These are phyloP conservation scores for Basileuterus tristriatus DNA, from an alignment of 2,797 vertebrate species.

Conservation along the genomic window DNA sequence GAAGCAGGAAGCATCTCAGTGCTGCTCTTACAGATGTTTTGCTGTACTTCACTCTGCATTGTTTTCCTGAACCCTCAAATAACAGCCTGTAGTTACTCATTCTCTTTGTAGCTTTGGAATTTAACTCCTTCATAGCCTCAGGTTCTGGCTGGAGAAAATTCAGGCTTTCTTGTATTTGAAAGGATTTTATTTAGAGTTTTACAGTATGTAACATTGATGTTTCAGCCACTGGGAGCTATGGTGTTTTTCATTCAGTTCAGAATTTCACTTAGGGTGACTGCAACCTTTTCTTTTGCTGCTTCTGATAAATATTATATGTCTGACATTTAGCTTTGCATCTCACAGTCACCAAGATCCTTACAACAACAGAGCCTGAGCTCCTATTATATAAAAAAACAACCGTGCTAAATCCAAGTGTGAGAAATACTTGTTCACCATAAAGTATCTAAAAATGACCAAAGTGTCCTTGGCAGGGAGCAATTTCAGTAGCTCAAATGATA, in stretches of 20 bases:
- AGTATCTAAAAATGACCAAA: neutral
- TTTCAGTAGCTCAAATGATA: neutral
- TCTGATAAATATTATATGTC: conserved; percentile 36
- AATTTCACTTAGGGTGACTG: neutral
- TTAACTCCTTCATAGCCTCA: neutral
- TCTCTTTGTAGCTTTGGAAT: neutral
- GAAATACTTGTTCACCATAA: neutral
- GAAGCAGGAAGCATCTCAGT: neutral
- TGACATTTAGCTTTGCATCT: conserved; percentile 31
- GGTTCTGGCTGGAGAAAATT: neutral
- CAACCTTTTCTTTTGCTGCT: conserved; percentile 8
- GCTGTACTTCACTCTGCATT: neutral
- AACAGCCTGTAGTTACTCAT: neutral
- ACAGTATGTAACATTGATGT: neutral
- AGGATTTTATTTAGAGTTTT: neutral
- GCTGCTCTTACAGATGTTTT: neutral
- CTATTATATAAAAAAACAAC: neutral
- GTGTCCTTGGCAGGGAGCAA: neutral
- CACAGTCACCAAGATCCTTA: neutral
- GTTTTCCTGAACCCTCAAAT: neutral
- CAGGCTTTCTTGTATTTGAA: neutral
- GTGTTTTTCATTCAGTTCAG: neutral
- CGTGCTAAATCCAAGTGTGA: neutral
- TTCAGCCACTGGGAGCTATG: neutral
- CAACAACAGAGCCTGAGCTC: neutral